Evolutionary conservation across 1,140 invertebrate genomes (phyloP).

Genomic region (Nymphalis io): DNA sequence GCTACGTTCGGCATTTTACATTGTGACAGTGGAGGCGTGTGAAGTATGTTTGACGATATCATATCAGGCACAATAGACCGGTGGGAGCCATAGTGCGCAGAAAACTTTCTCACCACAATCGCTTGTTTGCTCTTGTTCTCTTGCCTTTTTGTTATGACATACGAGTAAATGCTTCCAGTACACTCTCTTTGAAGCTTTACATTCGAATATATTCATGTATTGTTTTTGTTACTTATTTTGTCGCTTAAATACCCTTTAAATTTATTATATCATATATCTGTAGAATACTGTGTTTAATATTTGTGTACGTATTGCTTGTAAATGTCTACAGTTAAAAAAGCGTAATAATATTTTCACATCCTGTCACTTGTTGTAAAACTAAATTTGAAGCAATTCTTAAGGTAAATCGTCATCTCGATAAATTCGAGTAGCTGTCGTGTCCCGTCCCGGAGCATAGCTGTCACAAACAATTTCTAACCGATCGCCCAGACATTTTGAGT

Average conservation of each 20-base stretch:
- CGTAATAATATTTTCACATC: neutral
- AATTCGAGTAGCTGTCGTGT: conserved; percentile 19
- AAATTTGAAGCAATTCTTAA: conserved; percentile 9
- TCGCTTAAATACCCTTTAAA: neutral
- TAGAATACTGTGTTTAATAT: too few species aligned
- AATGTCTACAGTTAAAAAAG: too few species aligned
- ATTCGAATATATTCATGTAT: neutral
- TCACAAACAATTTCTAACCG: conserved; percentile 32
- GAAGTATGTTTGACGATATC: conserved; percentile 12
- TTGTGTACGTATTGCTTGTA: too few species aligned
- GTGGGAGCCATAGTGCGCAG: conserved; percentile 7
- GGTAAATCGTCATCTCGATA: conserved; percentile 32
- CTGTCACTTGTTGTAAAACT: conserved; percentile 15
- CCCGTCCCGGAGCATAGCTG: conserved; percentile 16
- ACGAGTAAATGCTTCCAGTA: neutral
- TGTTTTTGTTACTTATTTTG: neutral
- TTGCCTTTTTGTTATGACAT: conserved; percentile 11
- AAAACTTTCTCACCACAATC: conserved; percentile 17
- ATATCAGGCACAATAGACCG: conserved; percentile 15
- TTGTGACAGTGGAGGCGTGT: neutral
- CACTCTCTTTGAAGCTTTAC: neutral
- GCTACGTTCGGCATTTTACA: neutral
- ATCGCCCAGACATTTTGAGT: conserved; percentile 6
- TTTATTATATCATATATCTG: too few species aligned
- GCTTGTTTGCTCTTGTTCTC: conserved; percentile 11